Evolutionary conservation across 2,888 invertebrate species (phyloP).

Genomic region (Plebejus anna): DNA sequence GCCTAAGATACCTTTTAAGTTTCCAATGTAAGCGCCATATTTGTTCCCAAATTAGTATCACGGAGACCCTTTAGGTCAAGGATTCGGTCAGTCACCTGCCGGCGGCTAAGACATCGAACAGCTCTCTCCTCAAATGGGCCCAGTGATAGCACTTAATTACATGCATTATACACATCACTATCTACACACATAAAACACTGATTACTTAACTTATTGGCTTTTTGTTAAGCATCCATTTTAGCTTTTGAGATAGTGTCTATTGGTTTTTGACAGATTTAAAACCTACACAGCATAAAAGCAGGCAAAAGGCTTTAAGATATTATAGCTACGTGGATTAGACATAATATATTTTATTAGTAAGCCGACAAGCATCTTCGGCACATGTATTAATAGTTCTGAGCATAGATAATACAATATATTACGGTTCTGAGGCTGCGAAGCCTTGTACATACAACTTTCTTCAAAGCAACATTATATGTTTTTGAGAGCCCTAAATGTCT

Average conservation of each 20-base stretch:
- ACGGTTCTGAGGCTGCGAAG: too few relatives aligned
- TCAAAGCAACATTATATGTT: not conserved
- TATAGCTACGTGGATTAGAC: too few relatives aligned
- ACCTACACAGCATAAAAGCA: not conserved
- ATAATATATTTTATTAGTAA: too few relatives aligned
- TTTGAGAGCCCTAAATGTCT: too few relatives aligned
- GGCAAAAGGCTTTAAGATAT: not conserved
- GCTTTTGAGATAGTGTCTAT: not conserved
- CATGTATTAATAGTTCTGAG: not conserved
- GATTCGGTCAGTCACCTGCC: conserved; percentile 60
- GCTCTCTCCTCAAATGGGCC: conserved; percentile 9
- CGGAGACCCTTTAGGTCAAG: conserved; percentile 58
- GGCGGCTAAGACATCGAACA: conserved; percentile 25
- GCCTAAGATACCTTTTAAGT: not conserved
- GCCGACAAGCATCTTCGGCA: not conserved
- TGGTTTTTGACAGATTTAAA: conserved; percentile 1
- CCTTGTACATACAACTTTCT: not conserved
- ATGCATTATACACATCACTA: not conserved
- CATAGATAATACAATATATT: too few relatives aligned
- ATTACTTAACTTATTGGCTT: conserved; percentile 1
- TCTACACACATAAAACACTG: not conserved
- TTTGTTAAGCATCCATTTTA: not conserved
- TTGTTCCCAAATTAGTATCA: conserved; percentile 21
- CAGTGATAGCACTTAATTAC: conserved; percentile 12
- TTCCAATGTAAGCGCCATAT: conserved; percentile 1